These are phyloP conservation scores for Dusona sp. DNA, from an alignment of 2,888 invertebrate genomes.

Conservation along the genomic window DNA sequence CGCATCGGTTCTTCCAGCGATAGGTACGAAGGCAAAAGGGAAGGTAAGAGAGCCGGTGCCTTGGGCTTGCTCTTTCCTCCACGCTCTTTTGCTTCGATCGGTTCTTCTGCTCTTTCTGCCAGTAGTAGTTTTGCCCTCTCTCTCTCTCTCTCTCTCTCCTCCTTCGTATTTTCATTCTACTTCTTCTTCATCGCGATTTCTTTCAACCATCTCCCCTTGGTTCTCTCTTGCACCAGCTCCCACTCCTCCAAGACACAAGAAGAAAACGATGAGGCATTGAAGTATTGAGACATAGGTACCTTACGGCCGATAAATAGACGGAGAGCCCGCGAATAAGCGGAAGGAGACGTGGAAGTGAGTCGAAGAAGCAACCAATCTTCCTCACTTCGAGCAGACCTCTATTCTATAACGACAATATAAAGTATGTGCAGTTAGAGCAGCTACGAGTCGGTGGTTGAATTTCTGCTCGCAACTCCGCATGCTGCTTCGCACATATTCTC, in stretches of 20 bases:
- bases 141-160: constrained; percentile 71
- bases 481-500: constrained; percentile 38
- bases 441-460: constrained; percentile 17
- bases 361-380: constrained; percentile 79
- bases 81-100: constrained; percentile 64
- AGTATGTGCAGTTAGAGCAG: constrained; percentile 26
- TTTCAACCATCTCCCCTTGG: constrained; percentile 46
- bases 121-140: constrained; percentile 70
- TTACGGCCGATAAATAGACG: constrained; percentile 77
- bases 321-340: constrained; percentile 60
- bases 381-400: constrained; percentile 61
- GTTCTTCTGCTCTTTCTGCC: constrained; percentile 55
- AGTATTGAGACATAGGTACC: constrained; percentile 80
- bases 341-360: constrained; percentile 42
- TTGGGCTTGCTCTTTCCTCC: constrained; percentile 74
- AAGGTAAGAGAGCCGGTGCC: constrained; percentile 71
- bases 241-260: constrained; percentile 19
- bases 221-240: constrained; percentile 35
- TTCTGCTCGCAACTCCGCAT: constrained; percentile 54
- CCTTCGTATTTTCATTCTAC: constrained; percentile 74
- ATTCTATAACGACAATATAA: constrained; percentile 74
- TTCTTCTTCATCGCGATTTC: constrained; percentile 70
- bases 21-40: constrained; percentile 60
- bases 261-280: constrained; percentile 56
- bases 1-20: constrained; percentile 61